phyloP scores from a whole-genome alignment of 92 coral and sea anemone species.

The Blastomussa wellsi region DNA sequence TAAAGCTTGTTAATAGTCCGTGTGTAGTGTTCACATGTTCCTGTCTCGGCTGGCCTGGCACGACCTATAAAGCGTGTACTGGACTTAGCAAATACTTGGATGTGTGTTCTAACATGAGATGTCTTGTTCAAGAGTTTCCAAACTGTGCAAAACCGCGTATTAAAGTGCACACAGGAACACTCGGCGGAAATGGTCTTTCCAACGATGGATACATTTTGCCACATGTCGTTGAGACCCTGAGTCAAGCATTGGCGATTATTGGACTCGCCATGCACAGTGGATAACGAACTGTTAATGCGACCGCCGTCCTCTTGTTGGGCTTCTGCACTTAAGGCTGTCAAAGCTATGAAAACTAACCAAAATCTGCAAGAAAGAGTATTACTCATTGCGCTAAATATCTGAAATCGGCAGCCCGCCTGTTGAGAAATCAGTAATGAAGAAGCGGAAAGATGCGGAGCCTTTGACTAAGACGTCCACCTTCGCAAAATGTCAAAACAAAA shows the following conservation, averaged over 20 bases:
- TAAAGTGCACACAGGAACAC: slow-evolving; percentile 12
- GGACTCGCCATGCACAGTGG: not conserved
- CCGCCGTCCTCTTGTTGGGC: not conserved
- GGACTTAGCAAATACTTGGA: slow-evolving; percentile 2
- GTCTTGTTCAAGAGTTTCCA: slow-evolving; percentile 15
- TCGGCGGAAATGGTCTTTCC: slow-evolving; percentile 14
- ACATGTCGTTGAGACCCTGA: not conserved
- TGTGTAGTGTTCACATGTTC: slow-evolving; percentile 19
- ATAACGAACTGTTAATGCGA: not conserved
- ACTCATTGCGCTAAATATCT: not conserved
- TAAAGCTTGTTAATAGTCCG: slow-evolving; percentile 18
- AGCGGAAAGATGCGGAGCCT: not conserved
- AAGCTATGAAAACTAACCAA: not conserved
- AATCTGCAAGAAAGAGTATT: not conserved
- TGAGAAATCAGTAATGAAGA: not conserved
- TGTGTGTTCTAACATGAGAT: not conserved
- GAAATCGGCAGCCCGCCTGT: not conserved
- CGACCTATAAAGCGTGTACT: not conserved
- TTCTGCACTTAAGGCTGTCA: not conserved
- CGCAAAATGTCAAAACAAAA: slow-evolving; percentile 17
- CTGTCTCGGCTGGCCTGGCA: not conserved
- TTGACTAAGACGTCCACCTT: not conserved
- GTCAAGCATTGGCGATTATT: not conserved
- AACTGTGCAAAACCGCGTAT: not conserved
- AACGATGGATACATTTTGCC: slow-evolving; percentile 4